Base-by-base conservation (phyloP, 2,888 invertebrate genomes). In the Hoplodrina blanda region DNA sequence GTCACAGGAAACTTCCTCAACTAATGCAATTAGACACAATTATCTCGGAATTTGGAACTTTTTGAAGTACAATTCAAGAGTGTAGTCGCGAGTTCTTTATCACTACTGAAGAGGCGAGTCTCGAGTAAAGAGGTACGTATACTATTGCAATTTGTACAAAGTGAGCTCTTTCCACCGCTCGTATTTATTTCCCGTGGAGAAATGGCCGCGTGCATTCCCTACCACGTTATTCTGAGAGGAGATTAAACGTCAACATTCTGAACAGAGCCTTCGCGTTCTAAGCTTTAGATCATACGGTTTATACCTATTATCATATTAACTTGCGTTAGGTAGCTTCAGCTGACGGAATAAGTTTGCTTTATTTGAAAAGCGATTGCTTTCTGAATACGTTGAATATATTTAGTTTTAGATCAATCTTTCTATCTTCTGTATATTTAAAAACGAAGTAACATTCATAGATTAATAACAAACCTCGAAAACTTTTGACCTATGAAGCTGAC, bases 121-220 rank as follows among this genome's bases (percentile, higher is more conserved):
- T 78, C 82, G 81, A 52, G 68, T 67, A 69, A 60, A 73, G 59
- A 78, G 64, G 62, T 81, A 83, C 76, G 82, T 73, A 73, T 70
- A 80, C 81, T 87, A 83, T 85, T 82, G 86, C 88, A 88, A 89
- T 91, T 91, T 90, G 88, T 87, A 86, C 87, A 86, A 90, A 91
- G 85, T 87, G 85, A 87, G 85, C 87, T 85, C 83, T 87, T 85
- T 85, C 83, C 74, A 82, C 83, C 69, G 77, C 76, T 81, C 72
- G 82, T 87, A 89, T 90, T 91, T 92, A 90, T 91, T 89, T 90
- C 81, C 83, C 76, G 80, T 71, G 80, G 82, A 86, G 87, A 87
- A 85, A 88, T 87, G 80, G 84, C 82, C 80, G 78, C 68, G 76
- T 84, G 83, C 84, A 85, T 85, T 85, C 82, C 79, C 76, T 67